Base-by-base conservation (phyloP, 1,140 invertebrate species). In the Papilio helenus region DNA sequence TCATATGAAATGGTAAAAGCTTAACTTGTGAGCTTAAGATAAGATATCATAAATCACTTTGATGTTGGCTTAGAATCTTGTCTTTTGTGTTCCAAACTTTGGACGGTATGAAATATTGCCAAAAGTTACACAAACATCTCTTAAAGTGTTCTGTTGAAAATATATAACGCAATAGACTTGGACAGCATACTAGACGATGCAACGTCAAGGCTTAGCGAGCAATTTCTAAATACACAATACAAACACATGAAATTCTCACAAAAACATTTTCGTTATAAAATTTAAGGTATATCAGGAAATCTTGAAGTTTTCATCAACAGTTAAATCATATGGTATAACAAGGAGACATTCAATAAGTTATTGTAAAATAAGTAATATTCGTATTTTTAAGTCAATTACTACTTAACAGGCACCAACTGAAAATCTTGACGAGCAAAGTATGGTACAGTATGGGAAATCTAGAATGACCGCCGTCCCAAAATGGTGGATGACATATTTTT, bases 121-220 rank as follows among this genome's bases (percentile, higher is more conserved):
- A 83, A 58, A 88, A 86, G 83, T 87, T 88, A 81, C 81, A 87
- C 76, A 83, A 83, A 87, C 83, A 84, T 81, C 77, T 81, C 82
- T 85, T 83, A 83, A 84, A 85, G 72, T 80, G 80, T 82, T 55
- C 73, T 83, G 85, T 87, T 83, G 84, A 85, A 87, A 87, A 87
- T 85, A 83, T 86, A 61, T 81, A 84, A 84, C 81, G 79, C 81
- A 82, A 82, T 80, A 79, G 68, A 85, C 74, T 84, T 55, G 46
- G 58, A 72, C 39, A 72, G 34, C n/a, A n/a, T 10, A 20, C 42
- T 72, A 8, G n/a, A 44, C 34, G 71, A 39, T 44, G 71, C 42
- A 72, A 82, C 76, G 79, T 83, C 58, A 82, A 23, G 74, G 34
- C 71, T 81, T 80, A 68, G 12, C 9, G 29, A 29, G 26, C 61